Conservation (phyloP, 2,113 vertebrate genomes). For the Paraplagusia blochii region DNA sequence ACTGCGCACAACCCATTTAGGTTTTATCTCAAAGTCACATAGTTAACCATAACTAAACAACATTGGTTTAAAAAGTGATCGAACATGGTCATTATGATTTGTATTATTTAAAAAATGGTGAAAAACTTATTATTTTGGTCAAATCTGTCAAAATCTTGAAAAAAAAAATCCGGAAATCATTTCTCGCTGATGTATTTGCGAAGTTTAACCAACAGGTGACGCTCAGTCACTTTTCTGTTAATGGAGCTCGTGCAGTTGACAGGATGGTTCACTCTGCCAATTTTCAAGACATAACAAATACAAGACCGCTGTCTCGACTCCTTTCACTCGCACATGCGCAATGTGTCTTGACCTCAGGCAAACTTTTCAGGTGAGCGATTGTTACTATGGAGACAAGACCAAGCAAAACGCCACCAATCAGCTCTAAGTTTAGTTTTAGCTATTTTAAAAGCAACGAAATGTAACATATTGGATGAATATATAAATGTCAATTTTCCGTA, state of each 20-base stretch:
- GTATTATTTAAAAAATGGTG: too few species aligned
- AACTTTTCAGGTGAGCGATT: background rate
- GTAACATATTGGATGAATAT: background rate
- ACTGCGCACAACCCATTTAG: too few species aligned
- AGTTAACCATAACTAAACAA: too few species aligned
- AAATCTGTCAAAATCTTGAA: too few species aligned
- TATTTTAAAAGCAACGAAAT: background rate
- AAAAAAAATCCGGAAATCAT: too few species aligned
- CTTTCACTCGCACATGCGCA: background rate
- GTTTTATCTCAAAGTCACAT: too few species aligned
- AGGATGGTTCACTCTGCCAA: conserved; percentile 4
- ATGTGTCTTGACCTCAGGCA: background rate
- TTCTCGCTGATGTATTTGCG: too few species aligned
- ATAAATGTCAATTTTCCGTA: background rate
- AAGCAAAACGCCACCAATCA: background rate
- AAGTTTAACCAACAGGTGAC: too few species aligned
- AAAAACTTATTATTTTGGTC: too few species aligned
- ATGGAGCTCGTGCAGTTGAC: background rate
- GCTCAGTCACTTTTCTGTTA: too few species aligned
- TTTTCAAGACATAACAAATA: background rate
- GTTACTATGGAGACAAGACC: conserved; percentile 14
- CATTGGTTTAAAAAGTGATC: too few species aligned
- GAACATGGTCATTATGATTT: too few species aligned
- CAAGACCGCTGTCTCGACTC: conserved; percentile 7
- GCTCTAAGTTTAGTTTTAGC: background rate